phyloP scores from a whole-genome alignment of 1,140 invertebrate species.

The Steinernema feltiae region DNA sequence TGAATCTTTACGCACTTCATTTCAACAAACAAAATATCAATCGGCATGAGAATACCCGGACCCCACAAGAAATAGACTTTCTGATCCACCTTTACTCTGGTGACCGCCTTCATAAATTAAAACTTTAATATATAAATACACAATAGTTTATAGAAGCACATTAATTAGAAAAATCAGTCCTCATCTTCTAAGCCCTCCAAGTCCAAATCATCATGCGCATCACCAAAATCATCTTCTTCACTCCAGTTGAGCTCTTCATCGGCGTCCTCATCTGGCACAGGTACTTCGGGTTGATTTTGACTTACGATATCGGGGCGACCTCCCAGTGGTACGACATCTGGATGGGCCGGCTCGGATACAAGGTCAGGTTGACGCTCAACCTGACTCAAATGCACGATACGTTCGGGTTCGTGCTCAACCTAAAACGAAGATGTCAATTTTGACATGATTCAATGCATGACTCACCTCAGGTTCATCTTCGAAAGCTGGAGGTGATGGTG shows the following conservation, averaged over 20 bases:
- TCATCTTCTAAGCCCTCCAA: constrained; percentile 46
- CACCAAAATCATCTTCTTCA: constrained; percentile 47
- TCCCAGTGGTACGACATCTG: constrained; percentile 22
- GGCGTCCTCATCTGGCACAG: constrained; percentile 3
- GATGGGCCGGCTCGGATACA: constrained; percentile 18
- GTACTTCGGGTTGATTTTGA: not conserved
- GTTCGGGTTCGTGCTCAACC: not conserved
- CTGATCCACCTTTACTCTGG: not conserved
- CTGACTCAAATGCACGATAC: constrained; percentile 1
- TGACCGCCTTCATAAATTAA: not conserved
- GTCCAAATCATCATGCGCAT: constrained; percentile 43
- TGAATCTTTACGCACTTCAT: no score
- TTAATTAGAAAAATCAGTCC: constrained; percentile 28
- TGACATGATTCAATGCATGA: not conserved
- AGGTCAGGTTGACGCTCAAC: constrained; percentile 20
- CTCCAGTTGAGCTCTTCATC: constrained; percentile 21
- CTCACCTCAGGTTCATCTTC: constrained; percentile 31
- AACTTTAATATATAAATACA: constrained; percentile 14
- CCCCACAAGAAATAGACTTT: not conserved
- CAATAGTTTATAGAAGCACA: not conserved
- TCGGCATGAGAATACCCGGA: not conserved
- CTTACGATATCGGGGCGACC: constrained; percentile 13
- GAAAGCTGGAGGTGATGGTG: constrained; percentile 26
- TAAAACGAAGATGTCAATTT: constrained; percentile 7
- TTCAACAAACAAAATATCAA: not conserved